Base-by-base conservation (phyloP, 2,797 vertebrate genomes). In the Sebastes goodei region DNA sequence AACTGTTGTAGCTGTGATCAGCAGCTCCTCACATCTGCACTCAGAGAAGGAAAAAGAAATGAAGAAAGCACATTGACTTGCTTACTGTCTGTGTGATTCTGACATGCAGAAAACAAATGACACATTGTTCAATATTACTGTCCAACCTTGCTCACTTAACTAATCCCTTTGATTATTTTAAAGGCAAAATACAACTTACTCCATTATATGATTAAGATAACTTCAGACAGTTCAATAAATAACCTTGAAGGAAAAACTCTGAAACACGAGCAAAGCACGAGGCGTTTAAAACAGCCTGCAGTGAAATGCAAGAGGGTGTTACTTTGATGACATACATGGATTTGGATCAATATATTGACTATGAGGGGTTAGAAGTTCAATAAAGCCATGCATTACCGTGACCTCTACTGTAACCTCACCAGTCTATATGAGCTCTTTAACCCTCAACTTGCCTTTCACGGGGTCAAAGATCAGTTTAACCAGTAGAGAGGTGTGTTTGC, bases 11-110 rank as follows among this genome's bases (percentile, higher is more conserved):
- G 46, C 46, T 49, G 46, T 20, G 17, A 20, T 76, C 72, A 66
- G 53, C 59, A 53, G 64, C 71, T 69, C 76, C 53, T 83, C 62
- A 35, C 74, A 61, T 80, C 73, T 76, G 33, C 56, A 71, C 32
- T 27, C 6, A 0, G 4, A 6, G 15, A 20, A 25, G 11, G 2
- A 32, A 32, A 35, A 60, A 27, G 5, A 63, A 49, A 56, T 7
- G 15, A 25, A 30, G 15, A 30, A 30, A 69, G 20, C 7, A 10
- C 12, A 35, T 4, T 7, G n/a, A 55, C 30, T 68, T 2, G 4
- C 59, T 32, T 14, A 23, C 30, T 23, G 8, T 56, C 32, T 33
- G 1, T 65, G 8, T 33, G 27, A 67, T 78, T 63, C 12, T 55
- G 59, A 64, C n/a, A 6, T 21, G 52, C 29, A 38, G 21, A 56